A percentile compares a stretch with the other conserved stretches of the same genome.
phyloP scores from a whole-genome alignment of 2,113 vertebrate genomes.

The Perccottus glenii region DNA sequence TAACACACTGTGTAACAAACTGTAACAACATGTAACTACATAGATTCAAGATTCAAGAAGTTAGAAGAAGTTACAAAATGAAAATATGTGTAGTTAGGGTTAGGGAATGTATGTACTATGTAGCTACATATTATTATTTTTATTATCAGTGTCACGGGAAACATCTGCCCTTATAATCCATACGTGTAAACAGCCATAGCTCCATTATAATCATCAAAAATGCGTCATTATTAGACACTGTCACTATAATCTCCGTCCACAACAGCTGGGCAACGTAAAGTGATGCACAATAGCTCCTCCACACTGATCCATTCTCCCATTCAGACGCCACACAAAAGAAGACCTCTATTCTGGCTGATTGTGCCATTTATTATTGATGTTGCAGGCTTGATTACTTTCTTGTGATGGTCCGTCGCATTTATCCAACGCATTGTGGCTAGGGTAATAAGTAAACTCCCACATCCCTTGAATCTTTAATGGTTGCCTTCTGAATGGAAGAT shows the following conservation, averaged over 20 bases:
- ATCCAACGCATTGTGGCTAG: constrained; percentile 61
- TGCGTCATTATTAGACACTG: constrained; percentile 1
- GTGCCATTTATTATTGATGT: constrained; percentile 77
- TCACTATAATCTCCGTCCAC: constrained; percentile 34
- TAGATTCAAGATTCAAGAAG: no score
- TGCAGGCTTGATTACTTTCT: constrained; percentile 74
- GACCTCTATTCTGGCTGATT: constrained; percentile 53
- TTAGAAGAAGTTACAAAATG: no score
- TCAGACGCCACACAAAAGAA: constrained; percentile 64
- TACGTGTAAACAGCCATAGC: constrained; percentile 3
- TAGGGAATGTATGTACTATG: no score
- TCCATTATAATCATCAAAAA: constrained; percentile 14
- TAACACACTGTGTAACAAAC: no score
- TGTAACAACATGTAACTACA: no score
- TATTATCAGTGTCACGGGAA: background rate
- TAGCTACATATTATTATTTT: no score
- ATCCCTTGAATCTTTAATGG: constrained; percentile 68
- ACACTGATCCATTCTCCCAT: constrained; percentile 41
- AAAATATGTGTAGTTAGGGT: no score
- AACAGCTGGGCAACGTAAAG: constrained; percentile 44
- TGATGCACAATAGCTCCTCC: constrained; percentile 28
- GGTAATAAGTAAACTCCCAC: constrained; percentile 67
- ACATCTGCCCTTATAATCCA: constrained; percentile 7
- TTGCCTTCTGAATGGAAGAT: constrained; percentile 53
- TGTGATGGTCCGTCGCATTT: constrained; percentile 46